phyloP scores from a whole-genome alignment of 2,797 vertebrate genomes.

The Acridotheres tristis region DNA sequence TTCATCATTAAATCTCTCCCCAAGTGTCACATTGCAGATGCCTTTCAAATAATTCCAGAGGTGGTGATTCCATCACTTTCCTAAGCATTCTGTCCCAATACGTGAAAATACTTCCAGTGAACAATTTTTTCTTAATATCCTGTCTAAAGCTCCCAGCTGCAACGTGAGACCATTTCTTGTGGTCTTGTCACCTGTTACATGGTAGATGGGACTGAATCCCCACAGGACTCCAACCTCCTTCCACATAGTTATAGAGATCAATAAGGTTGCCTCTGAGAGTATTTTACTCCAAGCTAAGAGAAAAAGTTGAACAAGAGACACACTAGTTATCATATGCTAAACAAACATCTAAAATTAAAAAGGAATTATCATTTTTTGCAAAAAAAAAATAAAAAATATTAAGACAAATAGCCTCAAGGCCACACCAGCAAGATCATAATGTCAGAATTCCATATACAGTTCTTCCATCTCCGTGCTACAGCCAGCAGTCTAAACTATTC shows the following conservation, averaged over 20 bases:
- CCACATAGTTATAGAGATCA: accelerated
- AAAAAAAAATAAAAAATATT: neutral
- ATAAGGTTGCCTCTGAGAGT: neutral
- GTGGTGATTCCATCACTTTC: neutral
- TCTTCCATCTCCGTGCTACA: neutral
- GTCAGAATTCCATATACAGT: neutral
- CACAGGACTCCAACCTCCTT: neutral
- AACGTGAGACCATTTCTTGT: neutral
- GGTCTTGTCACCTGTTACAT: neutral
- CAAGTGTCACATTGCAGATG: neutral
- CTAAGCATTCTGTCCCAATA: neutral
- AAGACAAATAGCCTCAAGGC: neutral
- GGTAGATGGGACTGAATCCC: neutral
- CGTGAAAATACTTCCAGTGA: neutral
- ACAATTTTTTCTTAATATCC: neutral
- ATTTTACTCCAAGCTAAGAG: neutral
- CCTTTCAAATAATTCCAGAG: neutral
- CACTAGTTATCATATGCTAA: neutral
- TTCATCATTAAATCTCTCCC: neutral
- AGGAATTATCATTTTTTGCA: neutral
- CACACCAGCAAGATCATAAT: neutral
- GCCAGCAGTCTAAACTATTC: neutral
- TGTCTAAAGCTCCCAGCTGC: neutral
- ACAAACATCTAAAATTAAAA: neutral
- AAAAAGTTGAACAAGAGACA: neutral